phyloP scores from a whole-genome alignment of 2,113 vertebrate species.

The Myrmecobius fasciatus region DNA sequence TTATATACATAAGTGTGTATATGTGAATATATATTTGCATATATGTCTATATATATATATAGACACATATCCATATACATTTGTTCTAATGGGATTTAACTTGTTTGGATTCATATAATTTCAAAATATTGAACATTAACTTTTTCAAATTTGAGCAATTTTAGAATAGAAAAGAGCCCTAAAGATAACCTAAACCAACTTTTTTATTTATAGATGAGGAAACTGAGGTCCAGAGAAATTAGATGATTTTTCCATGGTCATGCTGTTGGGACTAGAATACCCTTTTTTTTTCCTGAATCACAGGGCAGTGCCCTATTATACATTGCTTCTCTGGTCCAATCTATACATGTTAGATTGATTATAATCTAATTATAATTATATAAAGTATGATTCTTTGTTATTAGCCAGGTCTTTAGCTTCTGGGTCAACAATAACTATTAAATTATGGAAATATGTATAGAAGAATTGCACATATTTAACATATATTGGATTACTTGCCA shows the following conservation, averaged over 20 bases:
- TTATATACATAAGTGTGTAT: too few relatives aligned
- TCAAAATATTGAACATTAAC: neutral
- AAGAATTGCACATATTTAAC: too few relatives aligned
- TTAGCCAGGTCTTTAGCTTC: neutral
- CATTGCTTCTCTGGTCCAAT: neutral
- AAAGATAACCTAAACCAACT: neutral
- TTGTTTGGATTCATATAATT: neutral
- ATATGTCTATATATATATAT: too few relatives aligned
- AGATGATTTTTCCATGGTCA: neutral
- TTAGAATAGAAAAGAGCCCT: neutral
- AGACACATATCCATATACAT: neutral
- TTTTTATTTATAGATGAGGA: neutral
- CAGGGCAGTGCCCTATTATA: neutral
- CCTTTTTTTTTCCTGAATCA: neutral
- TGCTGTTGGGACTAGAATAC: neutral
- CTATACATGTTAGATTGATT: neutral
- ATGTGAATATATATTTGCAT: too few relatives aligned
- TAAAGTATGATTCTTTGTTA: neutral
- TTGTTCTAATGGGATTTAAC: conserved; percentile 18
- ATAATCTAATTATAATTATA: too few relatives aligned
- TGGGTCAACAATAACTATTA: neutral
- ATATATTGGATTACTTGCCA: too few relatives aligned
- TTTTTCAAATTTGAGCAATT: neutral
- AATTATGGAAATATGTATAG: too few relatives aligned
- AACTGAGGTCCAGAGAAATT: neutral